These are phyloP conservation scores for Heteromormyrus szaboi DNA, from an alignment of 2,797 vertebrate species.

Conservation along the genomic window DNA sequence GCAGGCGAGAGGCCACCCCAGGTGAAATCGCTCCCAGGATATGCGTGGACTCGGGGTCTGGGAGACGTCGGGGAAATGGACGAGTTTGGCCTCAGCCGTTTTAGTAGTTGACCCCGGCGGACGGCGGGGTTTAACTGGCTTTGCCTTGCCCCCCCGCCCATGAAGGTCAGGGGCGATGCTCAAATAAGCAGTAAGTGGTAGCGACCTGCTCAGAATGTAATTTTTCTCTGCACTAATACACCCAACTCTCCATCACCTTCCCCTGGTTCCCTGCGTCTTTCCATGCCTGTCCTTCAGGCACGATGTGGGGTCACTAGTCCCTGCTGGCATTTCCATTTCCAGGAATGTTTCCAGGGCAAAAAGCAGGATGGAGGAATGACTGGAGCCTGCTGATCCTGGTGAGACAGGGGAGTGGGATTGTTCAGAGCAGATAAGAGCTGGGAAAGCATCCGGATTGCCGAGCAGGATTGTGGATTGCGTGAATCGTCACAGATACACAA, in stretches of 20 bases:
- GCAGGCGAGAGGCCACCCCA: background rate
- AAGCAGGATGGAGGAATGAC: background rate
- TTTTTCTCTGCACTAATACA: background rate
- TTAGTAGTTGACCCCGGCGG: background rate
- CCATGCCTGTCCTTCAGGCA: background rate
- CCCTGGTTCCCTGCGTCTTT: background rate
- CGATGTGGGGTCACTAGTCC: background rate
- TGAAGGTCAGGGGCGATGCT: constrained; percentile 18
- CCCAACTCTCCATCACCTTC: background rate
- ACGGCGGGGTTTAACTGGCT: background rate
- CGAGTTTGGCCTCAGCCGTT: background rate
- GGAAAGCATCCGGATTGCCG: no score
- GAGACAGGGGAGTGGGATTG: background rate
- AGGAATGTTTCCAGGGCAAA: constrained; percentile 6
- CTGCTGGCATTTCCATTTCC: background rate
- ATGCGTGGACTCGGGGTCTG: background rate
- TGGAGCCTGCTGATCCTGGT: background rate
- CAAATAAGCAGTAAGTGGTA: constrained; percentile 17
- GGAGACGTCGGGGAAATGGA: background rate
- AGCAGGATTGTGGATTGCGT: background rate
- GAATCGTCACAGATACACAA: background rate
- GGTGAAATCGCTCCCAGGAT: background rate
- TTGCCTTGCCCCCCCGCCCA: background rate
- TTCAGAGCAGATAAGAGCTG: background rate
- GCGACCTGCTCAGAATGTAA: constrained; percentile 11